phyloP scores from a whole-genome alignment of 1,140 invertebrate species.

The Hydropsyche tenuis region DNA sequence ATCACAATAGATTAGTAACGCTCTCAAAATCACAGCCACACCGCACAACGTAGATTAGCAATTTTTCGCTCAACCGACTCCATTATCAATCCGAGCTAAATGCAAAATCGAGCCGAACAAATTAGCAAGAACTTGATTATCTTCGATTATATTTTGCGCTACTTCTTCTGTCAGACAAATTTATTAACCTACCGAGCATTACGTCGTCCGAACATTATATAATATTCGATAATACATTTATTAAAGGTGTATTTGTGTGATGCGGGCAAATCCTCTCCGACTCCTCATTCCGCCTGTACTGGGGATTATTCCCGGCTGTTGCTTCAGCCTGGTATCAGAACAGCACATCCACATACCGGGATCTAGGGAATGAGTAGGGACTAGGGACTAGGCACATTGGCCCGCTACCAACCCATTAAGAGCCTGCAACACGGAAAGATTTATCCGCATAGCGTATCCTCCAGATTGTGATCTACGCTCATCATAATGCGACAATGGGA shows the following conservation, averaged over 20 bases:
- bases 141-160: too few relatives aligned
- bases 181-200: too few relatives aligned
- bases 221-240: background rate
- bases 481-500: constrained; percentile 21
- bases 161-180: too few relatives aligned
- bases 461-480: constrained; percentile 17
- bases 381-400: background rate
- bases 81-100: too few relatives aligned
- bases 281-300: background rate
- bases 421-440: constrained; percentile 1
- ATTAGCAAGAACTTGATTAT: too few relatives aligned
- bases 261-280: background rate
- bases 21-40: too few relatives aligned
- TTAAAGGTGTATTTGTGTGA: background rate
- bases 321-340: background rate
- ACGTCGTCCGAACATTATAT: background rate
- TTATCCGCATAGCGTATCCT: background rate
- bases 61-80: too few relatives aligned
- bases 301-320: constrained; percentile 9
- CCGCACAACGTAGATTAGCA: too few relatives aligned
- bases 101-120: too few relatives aligned
- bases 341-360: background rate
- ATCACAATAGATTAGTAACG: too few relatives aligned
- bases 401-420: constrained; percentile 12
- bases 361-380: background rate